Conservation (phyloP, 2,888 invertebrate species). For the Drosophila longiperda region DNA sequence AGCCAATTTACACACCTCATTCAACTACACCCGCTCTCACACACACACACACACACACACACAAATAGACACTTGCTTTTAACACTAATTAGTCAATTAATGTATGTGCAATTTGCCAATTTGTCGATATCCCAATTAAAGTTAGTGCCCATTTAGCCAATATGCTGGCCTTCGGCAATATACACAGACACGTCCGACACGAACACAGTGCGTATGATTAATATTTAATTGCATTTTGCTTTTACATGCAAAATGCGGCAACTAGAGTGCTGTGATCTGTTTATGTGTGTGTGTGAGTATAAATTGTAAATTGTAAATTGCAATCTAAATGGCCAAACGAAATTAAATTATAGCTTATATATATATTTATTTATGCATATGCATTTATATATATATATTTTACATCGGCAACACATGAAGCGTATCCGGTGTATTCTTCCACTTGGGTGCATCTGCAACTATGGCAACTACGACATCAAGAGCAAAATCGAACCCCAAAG, state of each 20-base stretch:
- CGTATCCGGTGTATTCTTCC: conserved; percentile 36
- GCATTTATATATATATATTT: conserved; percentile 11
- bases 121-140: conserved; percentile 57
- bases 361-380: no score
- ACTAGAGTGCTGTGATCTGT: conserved; percentile 37
- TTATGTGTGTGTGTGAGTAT: conserved; percentile 1
- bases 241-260: conserved; percentile 35
- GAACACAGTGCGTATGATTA: conserved; percentile 68
- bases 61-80: conserved; percentile 60
- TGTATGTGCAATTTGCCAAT: conserved; percentile 65
- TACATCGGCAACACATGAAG: conserved; percentile 24
- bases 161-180: conserved; percentile 28
- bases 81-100: conserved; percentile 72
- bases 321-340: conserved; percentile 48
- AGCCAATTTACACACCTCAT: neutral
- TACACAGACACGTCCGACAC: neutral
- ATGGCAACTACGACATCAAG: conserved; percentile 1
- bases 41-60: neutral
- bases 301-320: conserved; percentile 18
- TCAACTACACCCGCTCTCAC: neutral
- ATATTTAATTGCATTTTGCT: conserved; percentile 74
- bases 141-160: conserved; percentile 25
- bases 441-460: conserved; percentile 1
- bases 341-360: conserved; percentile 67
- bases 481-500: conserved; percentile 1